Evolutionary conservation across 2,888 invertebrate genomes (phyloP), one percentile per base, ranked within the genome.

Genomic region (Callyntrura sp.): DNA sequence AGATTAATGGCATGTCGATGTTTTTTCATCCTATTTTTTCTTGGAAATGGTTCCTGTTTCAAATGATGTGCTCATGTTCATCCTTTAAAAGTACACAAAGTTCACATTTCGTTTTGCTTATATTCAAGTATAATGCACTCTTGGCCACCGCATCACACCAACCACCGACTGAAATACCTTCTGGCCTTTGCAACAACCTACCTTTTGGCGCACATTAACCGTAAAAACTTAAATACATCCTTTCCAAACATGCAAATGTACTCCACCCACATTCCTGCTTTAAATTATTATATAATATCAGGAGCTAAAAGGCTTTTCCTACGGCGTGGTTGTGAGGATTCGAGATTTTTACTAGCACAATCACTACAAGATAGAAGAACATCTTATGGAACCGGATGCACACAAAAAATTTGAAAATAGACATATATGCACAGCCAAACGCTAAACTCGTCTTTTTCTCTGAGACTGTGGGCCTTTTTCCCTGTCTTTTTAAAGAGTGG

Each of bases 1-100:
- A 87, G 87, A 87, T 87, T 87, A 87, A 87, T 87, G 87, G 87
- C 70, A 81, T 87, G 87, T 87, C 87, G 87, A 87, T 87, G 87
- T 87, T 87, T 57, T 81, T 81, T 68, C 76, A 14, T 70, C 81
- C 20, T 51, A 14, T 43, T 51, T 81, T 87, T 68, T 25, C 35
- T 35, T 1, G 20, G 76, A 51, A 51, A 3, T 2, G 76, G 76
- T 76, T 25, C 51, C 51, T 76, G 12, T 12, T 20, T 48, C 0
- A 48, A 83, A 45, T 48, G 25, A 14, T 48, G 20, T 76, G 23
- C 76, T 23, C 14, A 6, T 65, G 62, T 17, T 82, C 82, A 82
- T 82, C 62, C 23, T 45, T 83, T 68, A 45, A 60, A 60, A 45
- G 45, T 28, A 68, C 70, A 35, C 6, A 35, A 35, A 4, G 45